Conservation (phyloP, 2,888 invertebrate species). For the Pammene aurita region DNA sequence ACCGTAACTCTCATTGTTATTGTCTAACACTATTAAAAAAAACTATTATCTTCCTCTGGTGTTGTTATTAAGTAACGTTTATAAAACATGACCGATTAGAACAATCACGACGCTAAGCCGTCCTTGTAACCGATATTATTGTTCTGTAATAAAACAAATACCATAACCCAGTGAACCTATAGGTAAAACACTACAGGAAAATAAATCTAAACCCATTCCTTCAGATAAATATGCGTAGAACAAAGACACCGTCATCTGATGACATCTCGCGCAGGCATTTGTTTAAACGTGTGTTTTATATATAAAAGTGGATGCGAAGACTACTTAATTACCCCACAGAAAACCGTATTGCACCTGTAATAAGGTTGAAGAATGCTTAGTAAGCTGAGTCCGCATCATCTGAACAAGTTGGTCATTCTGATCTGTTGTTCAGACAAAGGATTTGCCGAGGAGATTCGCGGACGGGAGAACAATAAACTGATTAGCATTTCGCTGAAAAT, state of each 20-base stretch:
- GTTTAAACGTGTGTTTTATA: constrained; percentile 14
- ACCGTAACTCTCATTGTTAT: too few species aligned
- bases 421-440: constrained; percentile 27
- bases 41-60: not conserved
- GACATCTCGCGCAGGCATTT: constrained; percentile 21
- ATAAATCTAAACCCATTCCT: constrained; percentile 6
- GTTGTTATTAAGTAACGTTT: not conserved
- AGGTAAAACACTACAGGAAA: constrained; percentile 5
- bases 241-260: constrained; percentile 29
- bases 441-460: constrained; percentile 1
- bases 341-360: not conserved
- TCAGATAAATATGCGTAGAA: constrained; percentile 16
- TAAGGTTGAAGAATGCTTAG: not conserved
- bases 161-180: not conserved
- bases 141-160: not conserved
- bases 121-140: not conserved
- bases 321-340: too few species aligned
- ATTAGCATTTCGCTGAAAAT: constrained; percentile 8
- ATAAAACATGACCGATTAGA: not conserved
- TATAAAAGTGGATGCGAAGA: not conserved
- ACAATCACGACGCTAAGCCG: not conserved
- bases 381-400: not conserved
- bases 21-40: too few species aligned
- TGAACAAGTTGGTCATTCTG: constrained; percentile 14
- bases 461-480: constrained; percentile 24